Evolutionary conservation across 2,113 vertebrate species (phyloP).

Genomic region (Oreotrochilus melanogaster): DNA sequence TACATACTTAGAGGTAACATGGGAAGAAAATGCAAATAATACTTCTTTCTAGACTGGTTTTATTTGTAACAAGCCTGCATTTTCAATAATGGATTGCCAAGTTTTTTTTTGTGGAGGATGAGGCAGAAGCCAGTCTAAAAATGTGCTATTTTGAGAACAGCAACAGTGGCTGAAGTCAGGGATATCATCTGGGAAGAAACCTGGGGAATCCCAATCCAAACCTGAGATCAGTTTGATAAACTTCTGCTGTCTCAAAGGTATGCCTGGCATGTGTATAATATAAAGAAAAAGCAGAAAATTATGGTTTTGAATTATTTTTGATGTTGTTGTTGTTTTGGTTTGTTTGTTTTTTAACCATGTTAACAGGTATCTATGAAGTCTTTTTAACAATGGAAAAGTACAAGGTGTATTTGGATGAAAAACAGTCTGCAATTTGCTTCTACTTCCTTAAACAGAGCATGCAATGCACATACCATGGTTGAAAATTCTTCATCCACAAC

Average conservation of each 20-base stretch:
- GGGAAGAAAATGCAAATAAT: neutral
- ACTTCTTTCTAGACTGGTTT: neutral
- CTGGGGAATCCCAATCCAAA: neutral
- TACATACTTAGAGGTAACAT: neutral
- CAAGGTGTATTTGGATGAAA: neutral
- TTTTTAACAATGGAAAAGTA: neutral
- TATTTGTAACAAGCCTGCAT: neutral
- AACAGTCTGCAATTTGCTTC: neutral
- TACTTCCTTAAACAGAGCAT: rapidly evolving
- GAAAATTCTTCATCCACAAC: neutral
- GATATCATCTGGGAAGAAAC: neutral
- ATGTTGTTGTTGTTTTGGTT: neutral
- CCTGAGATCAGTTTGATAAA: neutral
- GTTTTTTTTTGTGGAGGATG: neutral
- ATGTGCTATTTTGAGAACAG: neutral
- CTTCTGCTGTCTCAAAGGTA: neutral
- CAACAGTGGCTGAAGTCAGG: neutral
- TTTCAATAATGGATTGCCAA: neutral
- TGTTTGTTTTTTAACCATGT: neutral
- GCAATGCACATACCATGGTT: neutral
- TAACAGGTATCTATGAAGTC: neutral
- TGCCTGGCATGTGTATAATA: neutral
- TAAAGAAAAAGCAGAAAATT: neutral
- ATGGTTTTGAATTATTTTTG: neutral
- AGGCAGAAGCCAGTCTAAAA: neutral